Evolutionary conservation across 1,140 invertebrate genomes (phyloP).

Genomic region (Chionoecetes opilio): DNA sequence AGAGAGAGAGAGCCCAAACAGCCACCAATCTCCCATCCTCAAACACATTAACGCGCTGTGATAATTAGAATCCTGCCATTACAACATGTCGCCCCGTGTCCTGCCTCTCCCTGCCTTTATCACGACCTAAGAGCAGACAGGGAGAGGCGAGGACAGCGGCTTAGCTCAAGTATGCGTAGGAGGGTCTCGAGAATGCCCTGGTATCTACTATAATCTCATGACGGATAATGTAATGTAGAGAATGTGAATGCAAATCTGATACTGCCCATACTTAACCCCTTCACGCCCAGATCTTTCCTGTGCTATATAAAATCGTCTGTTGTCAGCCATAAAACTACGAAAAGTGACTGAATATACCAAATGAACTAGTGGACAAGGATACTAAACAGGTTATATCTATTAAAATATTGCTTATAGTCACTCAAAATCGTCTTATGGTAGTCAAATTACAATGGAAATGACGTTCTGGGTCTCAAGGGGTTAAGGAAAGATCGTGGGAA

Average conservation of each 20-base stretch:
- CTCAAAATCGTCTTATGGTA: too few species aligned
- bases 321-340: too few species aligned
- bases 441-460: too few species aligned
- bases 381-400: too few species aligned
- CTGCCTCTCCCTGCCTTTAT: background rate
- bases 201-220: background rate
- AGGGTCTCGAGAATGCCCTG: background rate
- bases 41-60: background rate
- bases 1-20: constrained; percentile 27
- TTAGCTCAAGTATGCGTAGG: background rate
- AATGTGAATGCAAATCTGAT: background rate
- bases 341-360: too few species aligned
- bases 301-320: too few species aligned
- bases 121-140: background rate
- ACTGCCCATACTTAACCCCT: too few species aligned
- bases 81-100: background rate
- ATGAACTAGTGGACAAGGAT: too few species aligned
- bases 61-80: background rate
- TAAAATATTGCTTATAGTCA: too few species aligned
- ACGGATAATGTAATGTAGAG: background rate
- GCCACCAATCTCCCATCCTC: background rate
- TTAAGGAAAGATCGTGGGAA: too few species aligned
- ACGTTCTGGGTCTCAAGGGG: too few species aligned
- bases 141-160: background rate
- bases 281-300: too few species aligned